Percentiles rank a stretch among this genome's conserved stretches.
Conservation (phyloP, 2,113 vertebrate species). For the Oreochromis spilurus region DNA sequence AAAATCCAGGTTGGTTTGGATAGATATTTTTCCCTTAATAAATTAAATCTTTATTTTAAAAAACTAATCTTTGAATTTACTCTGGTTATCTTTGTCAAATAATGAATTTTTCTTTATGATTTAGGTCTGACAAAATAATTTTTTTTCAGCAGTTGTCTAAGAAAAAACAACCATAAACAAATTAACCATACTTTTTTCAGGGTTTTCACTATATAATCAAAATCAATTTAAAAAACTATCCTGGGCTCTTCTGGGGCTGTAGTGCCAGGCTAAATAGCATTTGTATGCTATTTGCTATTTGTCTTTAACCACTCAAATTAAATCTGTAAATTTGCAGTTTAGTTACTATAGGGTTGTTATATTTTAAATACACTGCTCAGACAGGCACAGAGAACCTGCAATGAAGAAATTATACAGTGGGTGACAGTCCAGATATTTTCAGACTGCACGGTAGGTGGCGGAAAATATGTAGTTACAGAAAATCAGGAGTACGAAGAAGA, state of each 20-base stretch:
- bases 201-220: background rate
- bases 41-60: too few relatives aligned
- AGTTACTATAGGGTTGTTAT: background rate
- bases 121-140: too few relatives aligned
- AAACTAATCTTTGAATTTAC: too few relatives aligned
- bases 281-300: background rate
- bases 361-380: background rate
- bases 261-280: background rate
- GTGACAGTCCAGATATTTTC: background rate
- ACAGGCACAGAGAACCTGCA: background rate
- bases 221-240: background rate
- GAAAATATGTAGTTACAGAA: background rate
- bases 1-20: too few relatives aligned
- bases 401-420: background rate
- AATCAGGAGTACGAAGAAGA: background rate
- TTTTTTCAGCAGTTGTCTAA: too few relatives aligned
- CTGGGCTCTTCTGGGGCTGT: background rate
- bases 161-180: too few relatives aligned
- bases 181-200: too few relatives aligned
- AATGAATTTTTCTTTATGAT: too few relatives aligned
- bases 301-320: background rate
- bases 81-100: too few relatives aligned
- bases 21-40: too few relatives aligned
- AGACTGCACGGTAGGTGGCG: background rate
- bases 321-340: background rate